Evolutionary conservation across 1,140 invertebrate genomes (phyloP), one percentile per base, ranked within the genome.

Genomic region (Leguminivora glycinivorella): DNA sequence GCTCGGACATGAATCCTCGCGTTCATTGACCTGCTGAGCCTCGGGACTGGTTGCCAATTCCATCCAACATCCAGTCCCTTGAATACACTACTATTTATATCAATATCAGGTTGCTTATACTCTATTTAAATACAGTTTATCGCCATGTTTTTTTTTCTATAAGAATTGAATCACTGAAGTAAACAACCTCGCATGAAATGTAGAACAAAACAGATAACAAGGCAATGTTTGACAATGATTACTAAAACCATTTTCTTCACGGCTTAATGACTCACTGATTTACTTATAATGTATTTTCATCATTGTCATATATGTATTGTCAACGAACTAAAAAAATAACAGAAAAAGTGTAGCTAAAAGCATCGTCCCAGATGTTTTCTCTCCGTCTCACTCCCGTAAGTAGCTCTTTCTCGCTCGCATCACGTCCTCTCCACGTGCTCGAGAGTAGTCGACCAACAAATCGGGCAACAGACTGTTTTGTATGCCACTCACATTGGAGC

Each of bases 331-430:
- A 68, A 52, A 17, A 29, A 68, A 17, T 12, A 25, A 29, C 19
- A 26, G 25, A 29, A 63, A 63, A 34, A 63, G 17, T 22, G 12
- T 25, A 17, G 26, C 66, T 40, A 43, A 43, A 43, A 29, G 25
- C 67, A 47, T 22, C 67, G 67, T 68, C 73, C 79, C 75, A 78
- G 77, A 83, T 87, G 84, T 87, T 87, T 87, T 85, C 84, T 80
- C 58, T 73, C 60, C 72, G 38, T 87, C 83, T 69, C 78, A 12
- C 25, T 87, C 76, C 74, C 71, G 72, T 76, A 4, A 56, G 67
- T 77, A 52, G 17, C 52, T 63, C 40, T 87, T 81, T 71, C 78
- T 71, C 66, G 75, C 74, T 68, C 67, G 76, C 78, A 77, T 70
- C 84, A 85, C 81, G 82, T 79, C 71, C 47, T n/a, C 43, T 56